Evolutionary conservation across 2,113 vertebrate species (phyloP), one percentile per base, ranked within the genome.

Genomic region (Aspiorhynchus laticeps): DNA sequence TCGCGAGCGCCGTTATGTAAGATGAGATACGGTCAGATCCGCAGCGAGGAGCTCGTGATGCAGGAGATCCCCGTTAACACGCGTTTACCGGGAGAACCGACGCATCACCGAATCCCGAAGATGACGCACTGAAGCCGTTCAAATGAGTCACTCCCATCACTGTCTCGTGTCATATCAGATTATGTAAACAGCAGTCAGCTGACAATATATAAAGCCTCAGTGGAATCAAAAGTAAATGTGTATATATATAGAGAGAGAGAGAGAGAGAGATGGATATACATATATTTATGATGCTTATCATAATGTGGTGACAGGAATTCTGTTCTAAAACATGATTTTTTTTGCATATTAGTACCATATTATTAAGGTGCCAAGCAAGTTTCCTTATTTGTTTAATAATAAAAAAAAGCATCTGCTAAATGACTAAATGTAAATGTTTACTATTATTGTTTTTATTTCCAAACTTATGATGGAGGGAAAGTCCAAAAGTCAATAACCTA

Each of bases 21-120:
- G 67, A 71, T 36, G 17, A 36, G 4, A 56, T 21, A 6, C 17
- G 59, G 19, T 73, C 19, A 36, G 24, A 14, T 41, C 36, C 17
- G 48, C 48, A 51, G 43, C 21, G 11, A 48, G 12, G 41, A 5
- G 33, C 33, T 14, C 33, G 36, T 56, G 77, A 6, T 80, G 77
- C 6, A 36, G 53, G 77, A 59, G 53, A 59, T 36, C 28, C 77
- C 51, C 53, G 21, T 36, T 5, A 19, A 6, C 76, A 24, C 48
- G 28, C 48, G 19, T 38, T 61, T 38, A 80, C 78, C 53, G 53
- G 53, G 78, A 80, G 53, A 80, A 38, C 51, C 51, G 28, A 79
- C 51, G 43, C 38, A 41, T 74, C 76, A 56, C 17, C 48, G 77
- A 56, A 14, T 36, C 8, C 46, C 51, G 53, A 7, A 12, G 28